Evolutionary conservation across 2,888 invertebrate genomes (phyloP).

Genomic region (Anagyrus pseudococci): DNA sequence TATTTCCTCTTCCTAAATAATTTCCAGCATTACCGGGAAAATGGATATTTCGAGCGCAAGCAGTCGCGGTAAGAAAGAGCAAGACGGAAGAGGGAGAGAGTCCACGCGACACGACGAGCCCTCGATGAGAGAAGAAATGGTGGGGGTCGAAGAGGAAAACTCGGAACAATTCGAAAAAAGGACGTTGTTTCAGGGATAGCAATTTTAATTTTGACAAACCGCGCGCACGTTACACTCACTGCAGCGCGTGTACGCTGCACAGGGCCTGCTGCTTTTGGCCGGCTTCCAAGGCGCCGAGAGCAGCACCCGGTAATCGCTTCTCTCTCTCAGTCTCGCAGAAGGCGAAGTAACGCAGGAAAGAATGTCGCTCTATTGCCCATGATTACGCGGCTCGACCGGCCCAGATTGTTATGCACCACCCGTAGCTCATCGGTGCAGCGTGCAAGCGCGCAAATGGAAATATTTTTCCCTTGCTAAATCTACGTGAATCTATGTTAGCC

Average conservation of each 20-base stretch:
- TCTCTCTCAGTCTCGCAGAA: too few species aligned
- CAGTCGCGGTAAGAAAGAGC: too few species aligned
- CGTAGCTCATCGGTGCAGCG: conserved; percentile 14
- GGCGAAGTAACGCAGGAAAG: conserved; percentile 14
- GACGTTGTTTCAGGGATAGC: conserved; percentile 21
- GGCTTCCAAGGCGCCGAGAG: conserved; percentile 36
- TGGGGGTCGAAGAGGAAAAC: background rate
- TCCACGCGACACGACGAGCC: conserved; percentile 3
- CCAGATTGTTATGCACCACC: conserved; percentile 23
- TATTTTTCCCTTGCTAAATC: too few species aligned
- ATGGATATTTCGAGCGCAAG: conserved; percentile 28
- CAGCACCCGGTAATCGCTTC: background rate
- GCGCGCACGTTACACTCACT: background rate
- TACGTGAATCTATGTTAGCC: too few species aligned
- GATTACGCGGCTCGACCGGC: conserved; percentile 5
- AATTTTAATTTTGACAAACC: conserved; percentile 35
- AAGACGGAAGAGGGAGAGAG: background rate
- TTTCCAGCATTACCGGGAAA: conserved; percentile 25
- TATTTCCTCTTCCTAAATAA: conserved; percentile 22
- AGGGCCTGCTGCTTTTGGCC: conserved; percentile 39
- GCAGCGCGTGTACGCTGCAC: conserved; percentile 10
- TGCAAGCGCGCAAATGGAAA: too few species aligned
- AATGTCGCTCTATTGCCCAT: conserved; percentile 31
- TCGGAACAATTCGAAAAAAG: conserved; percentile 21
- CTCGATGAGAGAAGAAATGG: background rate